These are phyloP conservation scores for Lepidothrix coronata DNA, from an alignment of 2,113 vertebrate species.

Conservation along the genomic window DNA sequence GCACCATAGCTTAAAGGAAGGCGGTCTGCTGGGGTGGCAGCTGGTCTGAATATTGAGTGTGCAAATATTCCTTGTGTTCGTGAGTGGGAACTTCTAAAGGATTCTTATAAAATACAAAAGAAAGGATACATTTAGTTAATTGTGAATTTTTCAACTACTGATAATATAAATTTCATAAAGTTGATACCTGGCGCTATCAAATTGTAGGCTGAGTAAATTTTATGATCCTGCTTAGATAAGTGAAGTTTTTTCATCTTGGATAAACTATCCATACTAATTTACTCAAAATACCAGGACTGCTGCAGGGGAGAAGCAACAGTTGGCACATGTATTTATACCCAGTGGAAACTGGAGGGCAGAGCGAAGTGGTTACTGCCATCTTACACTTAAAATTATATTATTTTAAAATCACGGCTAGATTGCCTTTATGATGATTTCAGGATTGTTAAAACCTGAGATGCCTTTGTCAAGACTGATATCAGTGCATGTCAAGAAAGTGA, in stretches of 20 bases:
- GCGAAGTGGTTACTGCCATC: background rate
- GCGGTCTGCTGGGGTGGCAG: background rate
- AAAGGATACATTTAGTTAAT: background rate
- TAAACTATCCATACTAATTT: background rate
- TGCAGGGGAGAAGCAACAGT: background rate
- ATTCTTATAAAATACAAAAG: background rate
- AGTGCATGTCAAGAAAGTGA: background rate
- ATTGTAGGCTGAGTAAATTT: background rate
- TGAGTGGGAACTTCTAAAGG: background rate
- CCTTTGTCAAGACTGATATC: background rate
- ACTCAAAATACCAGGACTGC: background rate
- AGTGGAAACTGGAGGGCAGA: background rate
- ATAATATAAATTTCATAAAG: background rate
- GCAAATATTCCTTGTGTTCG: background rate
- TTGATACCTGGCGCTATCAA: background rate
- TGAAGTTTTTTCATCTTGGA: background rate
- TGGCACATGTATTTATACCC: background rate
- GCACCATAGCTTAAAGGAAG: background rate
- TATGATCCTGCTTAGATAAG: background rate
- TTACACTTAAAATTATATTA: background rate
- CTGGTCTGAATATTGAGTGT: background rate
- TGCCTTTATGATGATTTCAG: background rate
- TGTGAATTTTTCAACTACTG: background rate
- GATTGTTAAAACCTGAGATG: background rate
- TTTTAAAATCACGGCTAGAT: background rate